Evolutionary conservation across 2,113 vertebrate species (phyloP).

Genomic region (Microtus pennsylvanicus): DNA sequence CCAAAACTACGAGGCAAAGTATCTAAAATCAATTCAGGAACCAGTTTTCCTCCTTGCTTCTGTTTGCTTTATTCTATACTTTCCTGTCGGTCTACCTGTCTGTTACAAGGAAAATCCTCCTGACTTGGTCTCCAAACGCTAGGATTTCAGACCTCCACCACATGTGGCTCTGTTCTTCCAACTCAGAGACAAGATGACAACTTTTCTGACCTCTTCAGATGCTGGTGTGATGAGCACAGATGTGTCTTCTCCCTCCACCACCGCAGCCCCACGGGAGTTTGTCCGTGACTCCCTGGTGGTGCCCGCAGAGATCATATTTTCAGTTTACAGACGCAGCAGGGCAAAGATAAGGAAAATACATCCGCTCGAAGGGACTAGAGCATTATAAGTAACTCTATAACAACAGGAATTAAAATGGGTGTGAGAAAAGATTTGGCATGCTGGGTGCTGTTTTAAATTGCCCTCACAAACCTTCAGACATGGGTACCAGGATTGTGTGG

Average conservation of each 20-base stretch:
- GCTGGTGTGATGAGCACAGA: background rate
- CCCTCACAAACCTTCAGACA: background rate
- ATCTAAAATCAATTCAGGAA: background rate
- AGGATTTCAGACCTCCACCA: background rate
- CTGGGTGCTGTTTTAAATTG: background rate
- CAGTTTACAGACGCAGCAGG: background rate
- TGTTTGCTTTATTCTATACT: background rate
- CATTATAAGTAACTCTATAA: background rate
- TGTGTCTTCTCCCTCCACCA: background rate
- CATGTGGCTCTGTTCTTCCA: background rate
- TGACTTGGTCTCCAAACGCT: background rate
- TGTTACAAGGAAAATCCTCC: background rate
- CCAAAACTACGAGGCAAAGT: background rate
- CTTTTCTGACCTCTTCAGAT: background rate
- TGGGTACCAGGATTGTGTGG: conserved; percentile 21
- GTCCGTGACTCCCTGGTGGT: too few relatives aligned
- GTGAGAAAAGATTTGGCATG: background rate
- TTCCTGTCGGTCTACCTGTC: background rate
- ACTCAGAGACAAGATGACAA: background rate
- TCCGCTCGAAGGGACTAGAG: background rate
- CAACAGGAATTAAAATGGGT: background rate
- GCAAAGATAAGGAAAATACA: background rate
- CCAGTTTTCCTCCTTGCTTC: background rate
- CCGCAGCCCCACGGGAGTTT: background rate
- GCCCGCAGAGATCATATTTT: background rate